phyloP scores from a whole-genome alignment of 2,113 vertebrate species.

The Balaeniceps rex region DNA sequence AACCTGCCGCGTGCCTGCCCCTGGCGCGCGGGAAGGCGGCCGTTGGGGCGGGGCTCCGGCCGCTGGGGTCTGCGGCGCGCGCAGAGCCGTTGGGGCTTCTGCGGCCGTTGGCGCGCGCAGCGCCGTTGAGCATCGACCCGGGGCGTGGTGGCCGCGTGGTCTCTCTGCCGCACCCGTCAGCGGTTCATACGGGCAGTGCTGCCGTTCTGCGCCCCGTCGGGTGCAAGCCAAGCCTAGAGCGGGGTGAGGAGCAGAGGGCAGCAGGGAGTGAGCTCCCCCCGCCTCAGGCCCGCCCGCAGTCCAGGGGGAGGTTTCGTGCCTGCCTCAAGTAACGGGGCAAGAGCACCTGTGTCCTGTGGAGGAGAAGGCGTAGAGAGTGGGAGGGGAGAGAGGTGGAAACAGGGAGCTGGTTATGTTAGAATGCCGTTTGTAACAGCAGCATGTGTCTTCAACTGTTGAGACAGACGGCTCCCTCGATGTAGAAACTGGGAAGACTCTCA shows the following conservation, averaged over 20 bases:
- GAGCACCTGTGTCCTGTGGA: not conserved
- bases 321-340: accelerated
- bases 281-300: accelerated
- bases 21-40: no score
- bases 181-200: accelerated
- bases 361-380: not conserved
- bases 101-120: no score
- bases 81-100: not conserved
- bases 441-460: accelerated
- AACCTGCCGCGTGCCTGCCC: accelerated
- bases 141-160: accelerated
- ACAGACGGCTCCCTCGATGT: accelerated
- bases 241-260: not conserved
- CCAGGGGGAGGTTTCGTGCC: accelerated
- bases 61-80: not conserved
- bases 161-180: no score
- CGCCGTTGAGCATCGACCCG: accelerated
- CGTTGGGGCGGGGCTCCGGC: no score
- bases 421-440: accelerated
- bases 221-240: not conserved
- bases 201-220: accelerated
- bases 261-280: accelerated
- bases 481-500: accelerated
- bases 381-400: not conserved
- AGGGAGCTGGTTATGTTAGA: accelerated